Conservation (phyloP, 30 jellyfish, hydroid and myxozoan species). For the Cassiopea andromeda region DNA sequence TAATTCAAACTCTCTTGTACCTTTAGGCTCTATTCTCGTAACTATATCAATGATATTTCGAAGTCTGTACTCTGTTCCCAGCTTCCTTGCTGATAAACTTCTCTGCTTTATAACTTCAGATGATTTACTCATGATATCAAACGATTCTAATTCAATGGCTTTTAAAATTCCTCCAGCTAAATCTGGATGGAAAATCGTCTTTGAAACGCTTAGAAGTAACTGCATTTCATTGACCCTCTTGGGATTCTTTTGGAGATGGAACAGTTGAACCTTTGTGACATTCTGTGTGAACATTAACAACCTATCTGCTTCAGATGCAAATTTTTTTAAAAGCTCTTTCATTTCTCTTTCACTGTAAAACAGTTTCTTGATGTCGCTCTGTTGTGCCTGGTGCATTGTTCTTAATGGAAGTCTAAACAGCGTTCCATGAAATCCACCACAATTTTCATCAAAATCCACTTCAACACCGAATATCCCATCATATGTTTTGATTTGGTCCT, state of each 20-base stretch:
- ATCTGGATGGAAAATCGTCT: slow-evolving; percentile 8
- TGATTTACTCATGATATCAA: slow-evolving; percentile 2
- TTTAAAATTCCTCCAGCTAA: background rate
- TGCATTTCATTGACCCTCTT: slow-evolving; percentile 41
- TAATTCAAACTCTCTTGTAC: background rate
- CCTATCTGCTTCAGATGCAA: slow-evolving; percentile 38
- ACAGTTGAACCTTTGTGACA: slow-evolving; percentile 34
- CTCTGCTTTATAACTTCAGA: background rate
- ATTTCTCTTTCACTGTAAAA: slow-evolving; percentile 58
- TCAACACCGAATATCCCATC: slow-evolving; percentile 80
- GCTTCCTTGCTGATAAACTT: background rate
- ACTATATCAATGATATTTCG: background rate
- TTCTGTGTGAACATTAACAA: slow-evolving; percentile 73
- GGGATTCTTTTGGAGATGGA: slow-evolving; percentile 25
- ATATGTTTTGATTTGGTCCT: slow-evolving; percentile 58
- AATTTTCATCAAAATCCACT: background rate
- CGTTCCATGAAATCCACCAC: slow-evolving; percentile 52
- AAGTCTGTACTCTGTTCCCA: background rate
- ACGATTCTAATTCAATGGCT: background rate
- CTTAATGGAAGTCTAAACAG: slow-evolving; percentile 84
- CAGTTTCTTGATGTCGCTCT: slow-evolving; percentile 62
- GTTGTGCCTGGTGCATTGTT: slow-evolving; percentile 44
- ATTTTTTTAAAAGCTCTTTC: slow-evolving; percentile 41
- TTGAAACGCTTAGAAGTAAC: slow-evolving; percentile 2
- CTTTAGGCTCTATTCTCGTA: background rate